Base-by-base conservation (phyloP, 2,113 vertebrate genomes). In the Hemicordylus capensis region DNA sequence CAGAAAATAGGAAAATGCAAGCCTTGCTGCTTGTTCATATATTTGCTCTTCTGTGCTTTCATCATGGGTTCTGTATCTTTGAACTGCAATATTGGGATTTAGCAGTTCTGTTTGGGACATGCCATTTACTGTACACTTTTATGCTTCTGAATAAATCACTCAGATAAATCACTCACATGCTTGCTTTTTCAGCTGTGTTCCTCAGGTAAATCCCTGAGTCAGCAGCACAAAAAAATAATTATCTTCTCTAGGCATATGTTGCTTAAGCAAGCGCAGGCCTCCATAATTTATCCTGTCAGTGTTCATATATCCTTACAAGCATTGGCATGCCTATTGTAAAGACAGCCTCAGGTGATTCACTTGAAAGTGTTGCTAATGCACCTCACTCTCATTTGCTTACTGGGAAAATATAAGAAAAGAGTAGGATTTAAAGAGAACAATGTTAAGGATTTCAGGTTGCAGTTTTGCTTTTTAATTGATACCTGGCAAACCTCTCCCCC, bases 121-220 rank as follows among this genome's bases (percentile, higher is more conserved):
- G 10, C 17, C 10, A 19, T 87, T 70, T 31, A 63, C 54, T 74
- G 64, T 48, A 76, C 61, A 37, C 34, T 70, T 85, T 82, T 14
- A 31, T 20, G 42, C 59, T 85, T 85, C 76, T 5, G 31, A 88
- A 87, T 44, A 15, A 61, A 89, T 89, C 89, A 61, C 12, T 64
- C 76, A 19, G 12, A 54, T 58, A 76, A 73, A 88, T 87, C 67
- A 79, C 1, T 56, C 48, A 67, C 5, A 42, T 84, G 88, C 51
- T 12, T 86, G 59, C n/a, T 83, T 84, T 84, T 6, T 84, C 15
- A 58, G 70, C 46, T 80, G 6, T 69, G 7, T 37, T 80, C 74
- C 76, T 46, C 48, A 73, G 83, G 72, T 80, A 75, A 84, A 56
- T 56, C 56, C 70, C 26, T 39, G 78, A 80, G 3, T 75, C 83